Evolutionary conservation across 2,113 vertebrate genomes (phyloP), one percentile per base, ranked within the genome.

Genomic region (Python bivittatus): DNA sequence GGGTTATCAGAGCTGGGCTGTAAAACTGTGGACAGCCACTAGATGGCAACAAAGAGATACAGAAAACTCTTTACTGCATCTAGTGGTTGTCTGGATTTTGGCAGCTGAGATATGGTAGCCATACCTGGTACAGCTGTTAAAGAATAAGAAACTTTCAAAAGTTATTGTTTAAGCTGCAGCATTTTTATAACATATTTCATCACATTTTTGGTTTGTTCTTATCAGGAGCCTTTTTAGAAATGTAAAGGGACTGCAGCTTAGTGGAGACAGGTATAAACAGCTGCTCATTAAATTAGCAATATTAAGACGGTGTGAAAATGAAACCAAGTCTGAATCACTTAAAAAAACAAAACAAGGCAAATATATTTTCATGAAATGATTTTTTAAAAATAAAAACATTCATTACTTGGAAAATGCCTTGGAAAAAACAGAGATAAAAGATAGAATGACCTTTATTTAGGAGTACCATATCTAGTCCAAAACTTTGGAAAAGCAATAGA

Each of bases 271-370:
- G 94, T 92, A 94, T 94, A 94, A 96, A 95, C 90, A 96, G 95
- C 91, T 95, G 87, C 58, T 94, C 93, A 93, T 94, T 95, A 95
- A 96, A 95, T 97, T 95, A 96, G 96, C 86, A 90, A 86, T 96
- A 97, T 96, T 97, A 93, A 96, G 95, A 94, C 93, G 93, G 91
- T 94, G 93, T 91, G 23, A 94, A 72, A 72, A 95, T 96, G 96
- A 97, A 97, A 95, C 95, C 95, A 97, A 96, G 88, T 84, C 54
- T 96, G 95, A 94, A 96, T 95, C 96, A 95, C 25, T 83, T 92
- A 27, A 33, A 68, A 68, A 33, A 33, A n/a, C 52, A 94, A 95
- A 94, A 95, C 93, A 93, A 68, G 84, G 95, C 92, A 94, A 94
- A 94, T 96, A 96, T 88, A 48, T 92, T 83, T 88, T 92, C 33